Evolutionary conservation across 92 coral and sea anemone genomes (phyloP), one percentile per base, ranked within the genome.

Genomic region (Epizoanthus ramosus): DNA sequence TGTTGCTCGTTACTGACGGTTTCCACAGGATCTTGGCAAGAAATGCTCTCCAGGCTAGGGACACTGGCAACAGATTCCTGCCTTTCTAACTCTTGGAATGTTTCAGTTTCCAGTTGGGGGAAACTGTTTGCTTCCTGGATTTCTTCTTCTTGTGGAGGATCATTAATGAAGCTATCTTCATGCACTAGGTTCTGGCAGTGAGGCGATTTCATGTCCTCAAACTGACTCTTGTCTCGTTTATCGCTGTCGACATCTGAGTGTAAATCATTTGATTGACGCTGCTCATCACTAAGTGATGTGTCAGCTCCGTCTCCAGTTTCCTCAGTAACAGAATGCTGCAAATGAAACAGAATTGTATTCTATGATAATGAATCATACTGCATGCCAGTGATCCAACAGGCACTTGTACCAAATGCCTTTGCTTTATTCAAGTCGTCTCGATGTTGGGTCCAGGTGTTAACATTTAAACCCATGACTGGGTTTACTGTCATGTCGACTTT

Each of bases 251-350:
- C 43, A 9, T 71, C 75, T 50, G 54, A 13, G 19, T 9, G 8
- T 14, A 47, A 47, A 8, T 68, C 73, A 71, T 41, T 28, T 3
- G 75, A 45, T 9, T 39, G 16, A 41, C 19, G 56, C 14, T 41
- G 75, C 57, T 71, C 37, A 25, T 71, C 56, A 37, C 43, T 37
- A 71, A 25, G 75, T 10, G 57, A 54, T 0, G 5, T 45, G 18
- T 45, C 75, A 45, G 21, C 57, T 23, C 12, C 33, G 9, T 71
- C 75, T 75, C 66, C 76, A 52, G 64, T 43, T 52, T 66, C 88
- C 41, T 84, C 71, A 75, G 66, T 47, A 56, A 63, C 56, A 3
- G 52, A 76, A 39, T 68, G 65, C 88, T 75, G 63, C 1, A 74
- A 64, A 64, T 60, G 31, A 65, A 83, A 63, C 23, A 31, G 80